Percentiles rank a stretch among this genome's conserved stretches.
Evolutionary conservation across 1,140 invertebrate species (phyloP).

Genomic region (Drosophila melanogaster): Release_6_plus_ISO1_MT NT_033777.3:29600001-29600500

Average conservation of each 20-base stretch:
- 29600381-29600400: constrained; percentile 92
- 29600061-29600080: constrained; percentile 90
- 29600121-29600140: constrained; percentile 89
- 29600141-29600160: constrained; percentile 93
- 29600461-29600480: constrained; percentile 85
- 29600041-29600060: constrained; percentile 88
- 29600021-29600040: constrained; percentile 89
- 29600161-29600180: constrained; percentile 88
- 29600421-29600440: constrained; percentile 88
- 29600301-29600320: constrained; percentile 91
- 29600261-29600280: constrained; percentile 93
- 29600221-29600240: constrained; percentile 86
- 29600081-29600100: constrained; percentile 89
- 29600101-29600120: constrained; percentile 88
- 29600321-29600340: constrained; percentile 93
- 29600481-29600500: constrained; percentile 81
- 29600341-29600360: constrained; percentile 92
- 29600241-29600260: constrained; percentile 91
- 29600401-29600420: constrained; percentile 90
- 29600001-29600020: constrained; percentile 91
- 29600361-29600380: constrained; percentile 89
- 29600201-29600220: background rate
- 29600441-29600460: constrained; percentile 85
- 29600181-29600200: background rate
- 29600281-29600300: constrained; percentile 89